A percentile compares a stretch with the other conserved stretches of the same genome.
Conservation (phyloP, 2,113 vertebrate species). For the Rhinolophus sinicus region DNA sequence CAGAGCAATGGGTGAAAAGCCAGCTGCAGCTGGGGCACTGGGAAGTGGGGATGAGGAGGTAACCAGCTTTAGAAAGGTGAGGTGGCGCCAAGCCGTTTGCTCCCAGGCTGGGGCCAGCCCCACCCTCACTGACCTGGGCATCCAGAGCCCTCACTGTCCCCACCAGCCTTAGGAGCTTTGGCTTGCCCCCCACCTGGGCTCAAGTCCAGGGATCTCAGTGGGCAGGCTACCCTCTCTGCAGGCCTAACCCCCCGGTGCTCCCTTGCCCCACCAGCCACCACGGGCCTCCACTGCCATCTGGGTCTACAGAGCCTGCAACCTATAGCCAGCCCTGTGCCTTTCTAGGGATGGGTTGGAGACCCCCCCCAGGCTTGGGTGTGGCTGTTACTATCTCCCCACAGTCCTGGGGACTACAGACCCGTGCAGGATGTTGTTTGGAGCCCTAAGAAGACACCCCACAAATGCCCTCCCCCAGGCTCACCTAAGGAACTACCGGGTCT, state of each 20-base stretch:
- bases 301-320: not conserved
- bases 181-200: not conserved
- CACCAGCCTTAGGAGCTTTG: not conserved
- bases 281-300: accelerated
- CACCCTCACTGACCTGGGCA: accelerated
- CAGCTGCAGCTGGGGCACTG: not conserved
- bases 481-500: not conserved
- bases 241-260: accelerated
- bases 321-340: not conserved
- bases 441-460: not conserved
- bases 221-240: not conserved
- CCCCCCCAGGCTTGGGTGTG: not conserved
- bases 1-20: not conserved
- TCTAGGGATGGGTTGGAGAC: not conserved
- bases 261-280: no score
- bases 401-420: not conserved
- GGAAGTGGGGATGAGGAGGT: not conserved
- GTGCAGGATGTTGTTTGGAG: not conserved
- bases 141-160: not conserved
- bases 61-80: not conserved
- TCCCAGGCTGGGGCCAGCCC: not conserved
- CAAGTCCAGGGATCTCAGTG: not conserved
- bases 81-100: not conserved
- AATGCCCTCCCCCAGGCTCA: not conserved
- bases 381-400: no score